Conservation (phyloP, 2,797 vertebrate species). For the Okamejei kenojei region DNA sequence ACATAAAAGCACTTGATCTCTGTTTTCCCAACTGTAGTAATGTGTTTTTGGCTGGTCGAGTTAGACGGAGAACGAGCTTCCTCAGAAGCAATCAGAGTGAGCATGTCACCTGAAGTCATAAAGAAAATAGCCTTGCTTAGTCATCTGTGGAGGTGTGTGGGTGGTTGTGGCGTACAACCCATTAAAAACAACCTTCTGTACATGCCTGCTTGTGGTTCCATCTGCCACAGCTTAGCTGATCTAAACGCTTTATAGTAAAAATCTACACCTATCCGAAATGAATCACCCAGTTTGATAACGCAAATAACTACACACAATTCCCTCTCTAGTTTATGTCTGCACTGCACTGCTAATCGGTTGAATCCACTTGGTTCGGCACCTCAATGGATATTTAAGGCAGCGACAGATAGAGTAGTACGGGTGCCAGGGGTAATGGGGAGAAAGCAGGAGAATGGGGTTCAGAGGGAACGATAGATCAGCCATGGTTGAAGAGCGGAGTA, state of each 20-base stretch:
- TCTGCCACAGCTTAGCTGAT: neutral
- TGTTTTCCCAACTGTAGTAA: too few relatives aligned
- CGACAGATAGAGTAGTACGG: too few relatives aligned
- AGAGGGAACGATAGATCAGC: too few relatives aligned
- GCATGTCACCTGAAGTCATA: neutral
- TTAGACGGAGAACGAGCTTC: neutral
- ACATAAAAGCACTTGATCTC: too few relatives aligned
- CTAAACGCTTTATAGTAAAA: neutral
- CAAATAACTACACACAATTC: neutral
- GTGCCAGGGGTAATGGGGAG: too few relatives aligned
- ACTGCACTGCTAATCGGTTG: neutral
- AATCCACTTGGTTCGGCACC: neutral
- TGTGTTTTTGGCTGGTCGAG: neutral
- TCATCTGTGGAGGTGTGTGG: neutral
- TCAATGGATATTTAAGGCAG: neutral
- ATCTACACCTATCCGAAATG: neutral
- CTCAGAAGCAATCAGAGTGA: neutral
- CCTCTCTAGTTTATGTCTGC: neutral
- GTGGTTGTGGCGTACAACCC: neutral
- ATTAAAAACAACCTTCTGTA: conserved; percentile 19
- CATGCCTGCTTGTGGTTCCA: neutral
- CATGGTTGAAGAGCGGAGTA: too few relatives aligned
- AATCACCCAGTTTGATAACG: neutral
- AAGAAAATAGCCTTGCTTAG: neutral
- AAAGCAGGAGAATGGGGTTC: too few relatives aligned